Evolutionary conservation across 1,140 invertebrate species (phyloP), one percentile per base, ranked within the genome.

Genomic region (Notospermus geniculatus): DNA sequence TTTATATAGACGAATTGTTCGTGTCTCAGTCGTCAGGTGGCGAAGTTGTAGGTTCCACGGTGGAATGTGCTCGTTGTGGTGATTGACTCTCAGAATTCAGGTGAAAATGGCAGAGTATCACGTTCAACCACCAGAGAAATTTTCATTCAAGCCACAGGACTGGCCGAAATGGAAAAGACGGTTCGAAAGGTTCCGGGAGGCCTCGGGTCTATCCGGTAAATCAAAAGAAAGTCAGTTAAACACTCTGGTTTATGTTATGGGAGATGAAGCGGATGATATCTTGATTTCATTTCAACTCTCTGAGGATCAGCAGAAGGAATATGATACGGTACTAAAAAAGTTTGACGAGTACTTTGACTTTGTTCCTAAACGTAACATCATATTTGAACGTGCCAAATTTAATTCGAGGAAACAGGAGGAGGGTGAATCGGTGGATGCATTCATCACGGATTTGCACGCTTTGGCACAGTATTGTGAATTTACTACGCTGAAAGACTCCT

Each of bases 291-390:
- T n/a, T 2, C 4, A 19, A 50, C 46, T 25, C 2, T 23, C 1
- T 36, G 29, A 19, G 15, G 28, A 57, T 36, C 5, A 36, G 5
- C 4, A 15, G 32, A 36, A 36, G 32, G 4, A 4, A 36, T 36
- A 36, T 36, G 32, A 36, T 36, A 36, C 9, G 1, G 69, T 75
- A 0, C 57, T 67, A 63, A 54, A 62, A 17, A 62, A 59, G 13
- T 76, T 78, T 50, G 59, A 71, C 2, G 52, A 64, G 9, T 70
- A 80, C 59, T 82, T 82, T 63, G 62, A 80, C 59, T 82, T 82
- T 63, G 62, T 71, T 13, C 64, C 71, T 5, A 71, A 69, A 59
- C 73, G 67, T 54, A 81, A 81, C 57, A 54, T 73, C 0, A 76
- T 77, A 9, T 79, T 75, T 54, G 74, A 78, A 56, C 56, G 74